Evolutionary conservation across 1,140 invertebrate species (phyloP).

Genomic region (Drosophila pallidifrons): DNA sequence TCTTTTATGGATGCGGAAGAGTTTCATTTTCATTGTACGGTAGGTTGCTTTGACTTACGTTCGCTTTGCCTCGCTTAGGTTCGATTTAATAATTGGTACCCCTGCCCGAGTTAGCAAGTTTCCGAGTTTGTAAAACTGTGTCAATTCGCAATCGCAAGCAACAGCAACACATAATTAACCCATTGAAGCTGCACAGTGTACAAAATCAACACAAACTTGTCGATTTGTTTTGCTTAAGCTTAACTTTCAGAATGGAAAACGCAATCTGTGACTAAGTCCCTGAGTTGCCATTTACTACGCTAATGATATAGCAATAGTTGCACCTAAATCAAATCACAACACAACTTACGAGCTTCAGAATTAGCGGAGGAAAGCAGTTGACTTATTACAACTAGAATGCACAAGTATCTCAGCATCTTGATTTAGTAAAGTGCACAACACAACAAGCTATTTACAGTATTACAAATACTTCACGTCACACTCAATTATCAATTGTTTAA

Average conservation of each 20-base stretch:
- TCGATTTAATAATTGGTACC: slow-evolving; percentile 26
- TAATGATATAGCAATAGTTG: neutral
- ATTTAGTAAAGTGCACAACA: neutral
- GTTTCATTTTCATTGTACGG: neutral
- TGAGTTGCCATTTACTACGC: neutral
- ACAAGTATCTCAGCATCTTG: slow-evolving; percentile 59
- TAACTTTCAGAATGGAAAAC: neutral
- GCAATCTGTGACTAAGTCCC: neutral
- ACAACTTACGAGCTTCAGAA: slow-evolving; percentile 67
- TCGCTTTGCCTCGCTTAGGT: slow-evolving; percentile 21
- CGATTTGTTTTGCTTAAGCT: neutral
- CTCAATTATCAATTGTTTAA: slow-evolving; percentile 12
- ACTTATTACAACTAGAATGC: slow-evolving; percentile 45
- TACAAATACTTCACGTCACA: slow-evolving; percentile 11
- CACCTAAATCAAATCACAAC: neutral
- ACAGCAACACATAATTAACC: slow-evolving; percentile 46
- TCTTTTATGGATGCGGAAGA: slow-evolving; percentile 68
- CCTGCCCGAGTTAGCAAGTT: slow-evolving; percentile 39
- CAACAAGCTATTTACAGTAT: slow-evolving; percentile 9
- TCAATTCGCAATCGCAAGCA: slow-evolving; percentile 35
- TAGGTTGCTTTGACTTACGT: slow-evolving; percentile 1
- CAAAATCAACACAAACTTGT: slow-evolving; percentile 7
- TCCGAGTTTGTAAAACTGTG: slow-evolving; percentile 51
- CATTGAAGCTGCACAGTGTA: slow-evolving; percentile 15
- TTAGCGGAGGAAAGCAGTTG: slow-evolving; percentile 44